Evolutionary conservation across 2,113 vertebrate species (phyloP).

Genomic region (Crotalus tigris): DNA sequence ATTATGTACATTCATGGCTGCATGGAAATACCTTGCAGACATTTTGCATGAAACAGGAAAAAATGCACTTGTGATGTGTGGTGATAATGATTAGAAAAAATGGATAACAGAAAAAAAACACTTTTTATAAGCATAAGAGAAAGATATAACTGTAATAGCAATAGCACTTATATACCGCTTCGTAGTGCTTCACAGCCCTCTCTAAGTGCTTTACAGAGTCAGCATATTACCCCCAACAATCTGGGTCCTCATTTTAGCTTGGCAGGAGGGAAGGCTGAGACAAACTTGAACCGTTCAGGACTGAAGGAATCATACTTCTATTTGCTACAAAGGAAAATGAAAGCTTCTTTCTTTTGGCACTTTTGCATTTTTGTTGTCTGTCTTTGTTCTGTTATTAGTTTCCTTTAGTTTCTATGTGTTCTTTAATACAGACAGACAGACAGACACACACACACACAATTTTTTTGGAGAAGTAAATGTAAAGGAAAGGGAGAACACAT

Average conservation of each 20-base stretch:
- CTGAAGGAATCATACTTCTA: background rate
- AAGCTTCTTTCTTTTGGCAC: background rate
- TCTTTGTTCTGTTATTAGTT: background rate
- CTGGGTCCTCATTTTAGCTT: too few relatives aligned
- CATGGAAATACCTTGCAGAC: background rate
- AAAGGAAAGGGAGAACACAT: background rate
- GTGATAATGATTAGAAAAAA: background rate
- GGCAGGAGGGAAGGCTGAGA: too few relatives aligned
- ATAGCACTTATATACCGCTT: too few relatives aligned
- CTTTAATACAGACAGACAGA: background rate
- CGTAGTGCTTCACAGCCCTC: too few relatives aligned
- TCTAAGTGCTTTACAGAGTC: too few relatives aligned
- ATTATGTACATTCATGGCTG: background rate
- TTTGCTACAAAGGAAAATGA: background rate
- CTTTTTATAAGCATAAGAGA: background rate
- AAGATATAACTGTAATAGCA: background rate
- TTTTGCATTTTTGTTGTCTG: background rate
- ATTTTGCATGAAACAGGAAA: background rate
- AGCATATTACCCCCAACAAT: too few relatives aligned
- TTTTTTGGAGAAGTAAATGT: background rate
- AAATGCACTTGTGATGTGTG: background rate
- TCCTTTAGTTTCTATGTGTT: background rate
- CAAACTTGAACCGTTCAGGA: too few relatives aligned
- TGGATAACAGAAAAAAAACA: background rate
- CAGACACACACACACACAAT: too few relatives aligned